Evolutionary conservation across 2,113 vertebrate genomes (phyloP), one percentile per base, ranked within the genome.

Genomic region (Petromus typicus): DNA sequence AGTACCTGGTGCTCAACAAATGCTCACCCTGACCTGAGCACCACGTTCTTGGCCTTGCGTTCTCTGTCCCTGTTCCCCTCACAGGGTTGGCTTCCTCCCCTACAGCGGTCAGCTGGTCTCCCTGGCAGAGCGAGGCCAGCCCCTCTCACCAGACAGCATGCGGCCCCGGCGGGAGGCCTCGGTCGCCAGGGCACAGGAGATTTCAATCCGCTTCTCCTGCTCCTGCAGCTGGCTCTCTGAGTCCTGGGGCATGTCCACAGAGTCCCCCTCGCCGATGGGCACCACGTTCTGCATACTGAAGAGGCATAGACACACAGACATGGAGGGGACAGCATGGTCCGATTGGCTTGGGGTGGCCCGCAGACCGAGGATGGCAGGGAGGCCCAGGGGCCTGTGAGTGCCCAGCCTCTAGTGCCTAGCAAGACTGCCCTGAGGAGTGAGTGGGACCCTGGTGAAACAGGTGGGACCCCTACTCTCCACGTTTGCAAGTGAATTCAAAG

Each of bases 191-290:
- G 99, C 98, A 0, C 99, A 99, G 3, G 99, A 99, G 97, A 99
- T 99, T 98, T 99, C 99, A 27, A 99, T 99, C 76, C 99, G 98
- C 98, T 99, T 99, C 98, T 99, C 99, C 97, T 99, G 99, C 97
- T 99, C 99, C 96, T 99, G 99, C 71, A 99, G 97, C 98, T 99
- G 99, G 93, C 99, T 98, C 98, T 99, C 99, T 0, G 99, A 98
- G 97, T 98, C 99, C 96, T 98, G 98, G 66, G 98, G 98, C 66
- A 97, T 18, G 17, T 99, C 99, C 98, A 98, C 98, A 40, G 98
- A 96, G 25, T 99, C 99, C 48, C 99, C 99, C 40, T 99, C 99
- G 16, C 98, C 97, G 94, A 98, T 93, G 5, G 99, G 99, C 95
- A 99, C 98, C 97, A 99, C 98, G 14, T 99, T 99, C 98, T 99